phyloP scores from a whole-genome alignment of 2,113 vertebrate genomes.

The Pelecanoides urinatrix region DNA sequence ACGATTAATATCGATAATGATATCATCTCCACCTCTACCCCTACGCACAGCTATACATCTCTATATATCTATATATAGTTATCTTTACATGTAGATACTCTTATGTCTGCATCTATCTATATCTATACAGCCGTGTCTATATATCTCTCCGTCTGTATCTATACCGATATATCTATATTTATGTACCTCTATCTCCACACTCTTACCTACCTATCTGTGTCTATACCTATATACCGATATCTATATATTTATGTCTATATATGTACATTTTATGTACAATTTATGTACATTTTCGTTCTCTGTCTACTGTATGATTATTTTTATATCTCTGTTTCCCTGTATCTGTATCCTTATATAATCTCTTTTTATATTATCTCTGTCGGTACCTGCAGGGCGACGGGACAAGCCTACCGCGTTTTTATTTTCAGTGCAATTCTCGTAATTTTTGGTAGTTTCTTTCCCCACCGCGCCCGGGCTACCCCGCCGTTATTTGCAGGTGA shows the following conservation, averaged over 20 bases:
- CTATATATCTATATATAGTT: neutral
- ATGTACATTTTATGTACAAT: too few relatives aligned
- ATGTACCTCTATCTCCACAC: neutral
- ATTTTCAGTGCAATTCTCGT: neutral
- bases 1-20: neutral
- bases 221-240: neutral
- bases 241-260: neutral
- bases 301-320: neutral
- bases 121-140: neutral
- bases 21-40: neutral
- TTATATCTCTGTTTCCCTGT: neutral
- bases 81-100: neutral
- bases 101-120: neutral
- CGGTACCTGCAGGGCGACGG: fast-evolving
- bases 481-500: neutral
- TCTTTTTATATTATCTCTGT: neutral
- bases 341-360: neutral
- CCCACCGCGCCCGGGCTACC: fast-evolving
- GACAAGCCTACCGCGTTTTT: neutral
- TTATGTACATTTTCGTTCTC: neutral
- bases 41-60: neutral
- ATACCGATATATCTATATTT: neutral
- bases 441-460: neutral
- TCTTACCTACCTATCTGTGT: neutral
- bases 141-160: neutral